Evolutionary conservation across 2,888 invertebrate genomes (phyloP), one percentile per base, ranked within the genome.

Genomic region (Dendrolimus pini): DNA sequence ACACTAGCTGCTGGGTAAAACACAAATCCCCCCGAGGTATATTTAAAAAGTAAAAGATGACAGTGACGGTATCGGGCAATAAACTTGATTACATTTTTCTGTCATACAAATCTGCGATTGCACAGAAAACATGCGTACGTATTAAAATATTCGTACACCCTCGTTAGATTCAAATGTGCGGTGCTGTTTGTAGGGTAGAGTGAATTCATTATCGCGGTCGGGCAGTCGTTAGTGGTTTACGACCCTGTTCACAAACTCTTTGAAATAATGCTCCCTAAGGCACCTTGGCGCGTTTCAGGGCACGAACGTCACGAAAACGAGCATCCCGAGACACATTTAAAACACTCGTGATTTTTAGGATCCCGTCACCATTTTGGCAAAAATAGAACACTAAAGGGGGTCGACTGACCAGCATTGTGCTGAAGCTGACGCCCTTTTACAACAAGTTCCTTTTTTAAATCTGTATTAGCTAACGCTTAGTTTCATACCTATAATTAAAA

Each of bases 141-240:
- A 69, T 65, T 72, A 66, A 71, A 73, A 73, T 73, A 71, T 70
- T 72, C 71, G 68, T 63, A 69, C 61, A 58, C 68, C 63, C 72
- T 73, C 74, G 70, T 76, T 77, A 74, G 72, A 75, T 71, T 75
- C 72, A 75, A 77, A 77, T 72, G 71, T 71, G 76, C 73, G 78
- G 72, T 74, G 76, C 65, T 69, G 75, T 79, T 75, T 74, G 73
- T 77, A 77, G 83, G 78, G 78, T 75, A 72, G 78, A 79, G 79
- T 77, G 85, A 83, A 85, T 85, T 86, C 86, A 87, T 86, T 85
- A 85, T 78, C 74, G 83, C 76, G 82, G 83, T 79, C 76, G 80
- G 77, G 80, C 81, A 82, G 83, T 85, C 85, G 85, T 86, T 86
- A 86, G 87, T 75, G 83, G 85, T 84, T 85, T 80, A 83, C 82